phyloP scores from a whole-genome alignment of 2,888 invertebrate genomes.

The Hylaea fasciaria region DNA sequence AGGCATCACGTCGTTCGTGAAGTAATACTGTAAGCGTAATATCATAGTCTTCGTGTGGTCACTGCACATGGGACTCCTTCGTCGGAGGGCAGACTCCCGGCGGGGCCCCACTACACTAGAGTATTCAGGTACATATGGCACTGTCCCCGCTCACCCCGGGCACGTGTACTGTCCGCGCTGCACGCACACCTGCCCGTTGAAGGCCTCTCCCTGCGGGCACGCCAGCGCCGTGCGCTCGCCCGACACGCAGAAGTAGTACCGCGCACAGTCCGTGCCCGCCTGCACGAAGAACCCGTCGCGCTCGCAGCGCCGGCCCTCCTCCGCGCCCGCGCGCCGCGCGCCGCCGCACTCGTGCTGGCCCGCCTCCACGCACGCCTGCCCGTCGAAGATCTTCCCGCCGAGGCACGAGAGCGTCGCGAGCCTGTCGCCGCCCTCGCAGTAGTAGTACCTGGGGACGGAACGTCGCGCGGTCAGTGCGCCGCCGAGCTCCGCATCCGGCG shows the following conservation, averaged over 20 bases:
- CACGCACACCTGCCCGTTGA: slow-evolving; percentile 85
- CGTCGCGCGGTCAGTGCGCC: background rate
- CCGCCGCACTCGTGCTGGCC: slow-evolving; percentile 73
- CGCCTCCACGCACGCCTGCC: slow-evolving; percentile 81
- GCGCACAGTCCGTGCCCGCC: slow-evolving; percentile 76
- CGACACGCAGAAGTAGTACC: slow-evolving; percentile 85
- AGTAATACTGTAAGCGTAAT: slow-evolving; percentile 72
- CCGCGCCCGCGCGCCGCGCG: slow-evolving; percentile 48
- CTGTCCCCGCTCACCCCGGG: slow-evolving; percentile 64
- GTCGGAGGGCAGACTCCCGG: background rate
- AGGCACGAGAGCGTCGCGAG: slow-evolving; percentile 83
- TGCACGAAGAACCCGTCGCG: slow-evolving; percentile 85
- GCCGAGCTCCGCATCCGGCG: background rate
- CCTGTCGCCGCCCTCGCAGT: slow-evolving; percentile 84
- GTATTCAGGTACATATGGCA: slow-evolving; percentile 7
- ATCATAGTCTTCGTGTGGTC: slow-evolving; percentile 66
- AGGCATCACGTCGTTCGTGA: slow-evolving; percentile 57
- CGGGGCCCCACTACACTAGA: slow-evolving; percentile 5
- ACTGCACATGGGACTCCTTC: slow-evolving; percentile 29
- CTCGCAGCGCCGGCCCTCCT: slow-evolving; percentile 63
- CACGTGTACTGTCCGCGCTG: slow-evolving; percentile 74
- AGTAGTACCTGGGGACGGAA: slow-evolving; percentile 78
- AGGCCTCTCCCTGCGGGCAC: slow-evolving; percentile 77
- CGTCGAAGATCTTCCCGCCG: slow-evolving; percentile 85
- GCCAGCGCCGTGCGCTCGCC: slow-evolving; percentile 79